Evolutionary conservation across 2,113 vertebrate species (phyloP).

Genomic region (Paraplagusia blochii): DNA sequence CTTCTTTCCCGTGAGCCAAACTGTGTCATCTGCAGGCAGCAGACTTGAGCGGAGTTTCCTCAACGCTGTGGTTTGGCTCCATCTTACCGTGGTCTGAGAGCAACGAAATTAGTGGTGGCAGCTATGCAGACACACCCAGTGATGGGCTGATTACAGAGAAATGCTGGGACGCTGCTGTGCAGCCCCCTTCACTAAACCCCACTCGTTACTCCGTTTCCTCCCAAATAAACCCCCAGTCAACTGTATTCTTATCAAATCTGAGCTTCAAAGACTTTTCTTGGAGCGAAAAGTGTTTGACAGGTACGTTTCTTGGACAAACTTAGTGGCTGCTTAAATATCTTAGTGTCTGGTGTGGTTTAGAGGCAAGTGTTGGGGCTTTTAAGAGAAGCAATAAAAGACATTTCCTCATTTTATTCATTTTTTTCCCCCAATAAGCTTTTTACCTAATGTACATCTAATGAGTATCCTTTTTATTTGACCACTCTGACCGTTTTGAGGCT

Average conservation of each 20-base stretch:
- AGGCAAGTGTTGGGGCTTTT: background rate
- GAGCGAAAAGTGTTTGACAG: too few species aligned
- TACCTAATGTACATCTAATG: background rate
- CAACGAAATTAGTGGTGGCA: slow-evolving; percentile 78
- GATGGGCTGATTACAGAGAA: slow-evolving; percentile 80
- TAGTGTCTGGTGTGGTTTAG: background rate
- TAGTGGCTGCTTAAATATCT: background rate
- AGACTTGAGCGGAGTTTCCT: slow-evolving; percentile 54
- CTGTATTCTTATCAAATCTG: background rate
- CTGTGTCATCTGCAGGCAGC: slow-evolving; percentile 53
- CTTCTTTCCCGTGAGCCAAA: slow-evolving; percentile 50
- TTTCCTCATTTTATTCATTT: background rate
- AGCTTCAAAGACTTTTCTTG: slow-evolving; percentile 10
- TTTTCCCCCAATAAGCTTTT: background rate
- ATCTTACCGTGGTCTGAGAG: slow-evolving; percentile 58
- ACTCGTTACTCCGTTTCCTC: slow-evolving; percentile 24
- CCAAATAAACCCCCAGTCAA: slow-evolving; percentile 39
- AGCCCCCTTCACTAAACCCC: slow-evolving; percentile 12
- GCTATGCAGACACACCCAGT: slow-evolving; percentile 74
- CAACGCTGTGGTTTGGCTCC: slow-evolving; percentile 66
- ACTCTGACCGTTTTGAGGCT: background rate
- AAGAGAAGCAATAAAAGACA: too few species aligned
- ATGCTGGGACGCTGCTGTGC: slow-evolving; percentile 45
- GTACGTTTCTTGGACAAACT: background rate
- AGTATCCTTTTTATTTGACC: background rate